Percentiles rank a stretch among this genome's conserved stretches.
Conservation (phyloP, 2,797 vertebrate species). For the Clamator glandarius region DNA sequence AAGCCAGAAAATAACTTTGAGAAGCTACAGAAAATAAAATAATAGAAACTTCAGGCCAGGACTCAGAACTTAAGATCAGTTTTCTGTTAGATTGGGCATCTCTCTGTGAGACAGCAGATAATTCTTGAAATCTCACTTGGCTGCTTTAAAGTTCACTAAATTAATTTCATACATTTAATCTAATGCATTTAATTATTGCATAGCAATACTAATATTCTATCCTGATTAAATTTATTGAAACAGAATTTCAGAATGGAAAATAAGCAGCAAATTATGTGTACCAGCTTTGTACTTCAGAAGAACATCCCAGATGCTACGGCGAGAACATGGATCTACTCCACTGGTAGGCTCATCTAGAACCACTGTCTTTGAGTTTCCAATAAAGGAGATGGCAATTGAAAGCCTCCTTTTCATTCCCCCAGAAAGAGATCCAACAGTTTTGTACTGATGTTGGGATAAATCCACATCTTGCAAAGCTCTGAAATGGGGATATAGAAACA, state of each 20-base stretch:
- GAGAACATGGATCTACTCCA: constrained; percentile 77
- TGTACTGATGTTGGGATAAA: constrained; percentile 64
- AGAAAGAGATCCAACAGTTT: constrained; percentile 63
- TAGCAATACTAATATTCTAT: background rate
- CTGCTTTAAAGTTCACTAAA: background rate
- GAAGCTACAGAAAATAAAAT: background rate
- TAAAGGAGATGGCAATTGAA: constrained; percentile 76
- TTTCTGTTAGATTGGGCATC: accelerated
- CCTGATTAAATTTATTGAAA: background rate
- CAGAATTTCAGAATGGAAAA: background rate
- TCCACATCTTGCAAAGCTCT: constrained; percentile 73
- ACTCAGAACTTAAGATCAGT: background rate
- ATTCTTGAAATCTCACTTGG: background rate
- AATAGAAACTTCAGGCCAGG: background rate
- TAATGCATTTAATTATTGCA: background rate
- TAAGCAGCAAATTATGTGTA: background rate
- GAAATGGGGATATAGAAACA: background rate
- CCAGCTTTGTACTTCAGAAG: constrained; percentile 74
- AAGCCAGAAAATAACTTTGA: background rate
- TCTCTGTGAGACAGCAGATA: background rate
- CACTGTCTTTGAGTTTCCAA: constrained; percentile 70
- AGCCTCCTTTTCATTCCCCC: constrained; percentile 77
- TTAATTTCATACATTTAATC: too few relatives aligned
- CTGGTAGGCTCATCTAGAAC: constrained; percentile 80
- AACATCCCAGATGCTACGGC: constrained; percentile 75